Evolutionary conservation across 2,888 invertebrate genomes (phyloP), one percentile per base, ranked within the genome.

Genomic region (Polydrusus cervinus): DNA sequence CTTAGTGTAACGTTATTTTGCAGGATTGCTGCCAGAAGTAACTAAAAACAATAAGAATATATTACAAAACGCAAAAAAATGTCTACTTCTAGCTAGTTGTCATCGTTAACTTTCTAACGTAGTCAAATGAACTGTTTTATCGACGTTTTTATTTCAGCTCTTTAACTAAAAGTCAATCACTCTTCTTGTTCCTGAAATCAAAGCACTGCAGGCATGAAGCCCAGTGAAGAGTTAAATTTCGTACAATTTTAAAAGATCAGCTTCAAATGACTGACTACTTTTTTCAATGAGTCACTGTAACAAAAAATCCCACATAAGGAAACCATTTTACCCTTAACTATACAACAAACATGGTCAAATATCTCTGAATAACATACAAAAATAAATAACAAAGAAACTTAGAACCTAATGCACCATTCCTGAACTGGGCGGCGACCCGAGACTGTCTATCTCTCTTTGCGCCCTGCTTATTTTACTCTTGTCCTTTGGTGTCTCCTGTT

Each of bases 381-480:
- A 67, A 66, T 55, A 67, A 73, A 67, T 65, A 67, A 67, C 49
- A 57, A 66, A 13, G 13, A 43, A 40, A 30, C 71, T 25, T 60
- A n/a, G 9, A 18, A 7, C 65, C 47, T 73, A 85, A 79, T 85
- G 84, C 47, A 85, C 84, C 78, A 85, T 79, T 77, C 82, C 82
- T 18, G 82, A 82, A 76, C 76, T 80, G 14, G 79, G 82, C 45
- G 89, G 88, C 78, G 88, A 87, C 60, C 89, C 89, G 74, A 91
- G 87, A 81, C 90, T 91, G 84, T 97, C 97, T 86, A 97, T 97
- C 87, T 97, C 97, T 80, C 97, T 92, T 88, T 98, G 97, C 70
- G 97, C 97, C 82, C 96, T 92, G 47, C 98, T 98, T 87, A 96
- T 96, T 89, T 98, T 98, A 74, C 97, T 94, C 90, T 97, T 97